Percentiles rank a stretch among this genome's conserved stretches.
Evolutionary conservation across 2,888 invertebrate species (phyloP).

Genomic region (Caenorhabditis sp.): DNA sequence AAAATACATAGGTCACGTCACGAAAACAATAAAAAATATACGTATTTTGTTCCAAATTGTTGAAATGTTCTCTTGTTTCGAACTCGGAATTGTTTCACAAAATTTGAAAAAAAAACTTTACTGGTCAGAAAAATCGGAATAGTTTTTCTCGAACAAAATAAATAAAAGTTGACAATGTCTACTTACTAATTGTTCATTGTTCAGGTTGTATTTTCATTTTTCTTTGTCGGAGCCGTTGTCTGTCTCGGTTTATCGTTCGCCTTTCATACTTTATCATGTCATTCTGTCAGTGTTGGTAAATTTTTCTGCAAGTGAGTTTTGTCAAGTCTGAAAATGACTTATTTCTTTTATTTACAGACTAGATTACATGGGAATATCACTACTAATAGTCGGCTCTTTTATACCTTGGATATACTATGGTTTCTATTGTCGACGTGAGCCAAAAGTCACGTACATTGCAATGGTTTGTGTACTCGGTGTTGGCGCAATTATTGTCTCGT

Average conservation of each 20-base stretch:
- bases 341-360: slow-evolving; percentile 75
- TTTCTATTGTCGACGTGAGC: slow-evolving; percentile 82
- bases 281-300: slow-evolving; percentile 94
- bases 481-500: slow-evolving; percentile 83
- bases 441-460: slow-evolving; percentile 77
- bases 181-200: too few relatives aligned
- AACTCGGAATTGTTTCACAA: too few relatives aligned
- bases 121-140: too few relatives aligned
- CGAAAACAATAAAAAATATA: too few relatives aligned
- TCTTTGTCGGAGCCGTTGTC: slow-evolving; percentile 93
- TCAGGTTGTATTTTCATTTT: slow-evolving; percentile 82
- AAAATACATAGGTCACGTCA: too few relatives aligned
- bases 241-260: slow-evolving; percentile 95
- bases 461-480: slow-evolving; percentile 52
- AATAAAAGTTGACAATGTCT: too few relatives aligned
- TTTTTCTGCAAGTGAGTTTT: slow-evolving; percentile 84
- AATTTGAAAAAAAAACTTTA: too few relatives aligned
- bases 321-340: not conserved
- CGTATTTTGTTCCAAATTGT: too few relatives aligned
- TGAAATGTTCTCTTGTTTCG: too few relatives aligned
- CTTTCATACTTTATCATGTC: slow-evolving; percentile 97
- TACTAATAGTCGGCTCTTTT: slow-evolving; percentile 97
- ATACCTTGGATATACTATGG: slow-evolving; percentile 99
- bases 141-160: too few relatives aligned
- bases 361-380: slow-evolving; percentile 97